Conservation (phyloP, 1,140 invertebrate species). For the Copidosoma floridanum region DNA sequence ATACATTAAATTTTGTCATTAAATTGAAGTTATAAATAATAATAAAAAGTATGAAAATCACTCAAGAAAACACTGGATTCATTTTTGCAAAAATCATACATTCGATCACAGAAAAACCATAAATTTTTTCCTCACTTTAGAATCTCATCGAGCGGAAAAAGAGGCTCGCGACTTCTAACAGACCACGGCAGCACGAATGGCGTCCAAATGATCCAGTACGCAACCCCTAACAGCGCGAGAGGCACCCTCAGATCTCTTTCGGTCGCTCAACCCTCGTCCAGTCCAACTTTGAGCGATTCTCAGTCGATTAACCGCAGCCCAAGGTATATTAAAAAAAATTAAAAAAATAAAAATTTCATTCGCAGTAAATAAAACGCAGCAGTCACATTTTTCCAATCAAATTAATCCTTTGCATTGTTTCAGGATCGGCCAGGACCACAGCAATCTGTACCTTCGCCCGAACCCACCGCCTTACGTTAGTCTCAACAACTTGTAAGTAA, state of each 20-base stretch:
- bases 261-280: slow-evolving; percentile 39
- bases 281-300: slow-evolving; percentile 41
- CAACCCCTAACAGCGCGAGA: slow-evolving; percentile 37
- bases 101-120: background rate
- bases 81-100: too few relatives aligned
- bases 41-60: too few relatives aligned
- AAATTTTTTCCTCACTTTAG: slow-evolving; percentile 40
- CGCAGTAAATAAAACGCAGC: too few relatives aligned
- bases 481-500: slow-evolving; percentile 50
- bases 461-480: slow-evolving; percentile 52
- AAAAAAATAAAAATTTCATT: too few relatives aligned
- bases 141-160: slow-evolving; percentile 33
- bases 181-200: slow-evolving; percentile 43
- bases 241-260: slow-evolving; percentile 48
- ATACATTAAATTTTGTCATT: too few relatives aligned
- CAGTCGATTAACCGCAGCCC: slow-evolving; percentile 39
- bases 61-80: too few relatives aligned
- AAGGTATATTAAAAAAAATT: slow-evolving; percentile 46
- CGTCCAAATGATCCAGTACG: slow-evolving; percentile 56
- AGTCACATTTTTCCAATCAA: too few relatives aligned
- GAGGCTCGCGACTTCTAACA: slow-evolving; percentile 38
- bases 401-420: slow-evolving; percentile 20
- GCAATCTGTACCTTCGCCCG: slow-evolving; percentile 50
- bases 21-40: too few relatives aligned
- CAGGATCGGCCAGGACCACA: slow-evolving; percentile 40